Conservation (phyloP, 2,888 invertebrate genomes). For the Lasioglossum malachurum region DNA sequence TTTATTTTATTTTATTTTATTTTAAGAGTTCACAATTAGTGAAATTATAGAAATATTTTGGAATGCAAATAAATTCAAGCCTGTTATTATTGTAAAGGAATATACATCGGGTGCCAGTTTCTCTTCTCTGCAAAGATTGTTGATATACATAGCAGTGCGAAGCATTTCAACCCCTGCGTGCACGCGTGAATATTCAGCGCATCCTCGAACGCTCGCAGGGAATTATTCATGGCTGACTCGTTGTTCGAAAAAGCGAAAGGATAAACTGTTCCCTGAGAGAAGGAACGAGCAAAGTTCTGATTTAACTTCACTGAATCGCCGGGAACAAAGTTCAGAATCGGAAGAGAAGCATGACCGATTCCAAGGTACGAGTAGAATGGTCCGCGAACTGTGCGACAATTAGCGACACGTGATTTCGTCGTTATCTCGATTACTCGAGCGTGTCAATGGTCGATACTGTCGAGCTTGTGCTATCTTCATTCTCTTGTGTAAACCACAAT, state of each 20-base stretch:
- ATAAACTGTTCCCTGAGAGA: not conserved
- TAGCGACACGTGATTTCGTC: constrained; percentile 56
- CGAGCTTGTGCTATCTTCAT: constrained; percentile 1
- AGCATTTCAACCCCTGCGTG: not conserved
- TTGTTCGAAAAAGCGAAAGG: constrained; percentile 2
- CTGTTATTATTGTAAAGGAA: not conserved
- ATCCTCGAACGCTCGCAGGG: not conserved
- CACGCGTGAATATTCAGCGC: constrained; percentile 37
- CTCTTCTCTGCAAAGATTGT: not conserved
- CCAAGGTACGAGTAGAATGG: not conserved
- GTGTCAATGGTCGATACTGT: constrained; percentile 28
- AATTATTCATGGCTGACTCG: constrained; percentile 42
- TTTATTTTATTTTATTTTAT: too few species aligned
- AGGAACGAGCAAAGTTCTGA: not conserved
- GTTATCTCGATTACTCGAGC: constrained; percentile 58
- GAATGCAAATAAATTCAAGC: not conserved
- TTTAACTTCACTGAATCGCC: not conserved
- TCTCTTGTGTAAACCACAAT: not conserved
- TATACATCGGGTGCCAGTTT: not conserved
- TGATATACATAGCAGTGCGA: not conserved
- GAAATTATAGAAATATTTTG: too few species aligned
- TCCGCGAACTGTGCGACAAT: constrained; percentile 32
- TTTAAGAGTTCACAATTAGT: too few species aligned
- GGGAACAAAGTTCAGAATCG: not conserved
- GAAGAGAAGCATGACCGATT: not conserved